Evolutionary conservation across 2,113 vertebrate species (phyloP).

Genomic region (Oncorhynchus gorbuscha): DNA sequence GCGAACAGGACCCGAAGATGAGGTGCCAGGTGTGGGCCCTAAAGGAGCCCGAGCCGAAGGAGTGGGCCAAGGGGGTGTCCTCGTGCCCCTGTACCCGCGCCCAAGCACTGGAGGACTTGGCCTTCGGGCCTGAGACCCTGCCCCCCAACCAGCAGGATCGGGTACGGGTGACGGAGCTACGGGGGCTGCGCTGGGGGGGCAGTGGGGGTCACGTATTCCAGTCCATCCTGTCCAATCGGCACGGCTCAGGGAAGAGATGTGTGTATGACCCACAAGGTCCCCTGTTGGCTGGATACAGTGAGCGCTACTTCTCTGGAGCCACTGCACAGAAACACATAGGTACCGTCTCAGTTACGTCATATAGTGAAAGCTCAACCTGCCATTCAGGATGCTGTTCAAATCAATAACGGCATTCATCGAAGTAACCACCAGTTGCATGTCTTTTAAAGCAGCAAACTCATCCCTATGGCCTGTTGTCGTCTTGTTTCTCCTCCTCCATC

Average conservation of each 20-base stretch:
- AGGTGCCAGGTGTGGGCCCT: constrained; percentile 74
- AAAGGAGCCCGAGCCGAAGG: constrained; percentile 63
- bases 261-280: constrained; percentile 75
- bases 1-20: constrained; percentile 45
- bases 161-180: constrained; percentile 48
- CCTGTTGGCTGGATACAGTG: constrained; percentile 73
- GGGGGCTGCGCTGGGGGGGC: constrained; percentile 67
- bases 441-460: neutral
- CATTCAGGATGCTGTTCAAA: neutral
- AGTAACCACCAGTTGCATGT: neutral
- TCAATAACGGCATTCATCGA: neutral
- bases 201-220: constrained; percentile 58
- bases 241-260: constrained; percentile 74
- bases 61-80: constrained; percentile 61
- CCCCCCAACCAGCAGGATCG: constrained; percentile 27
- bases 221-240: constrained; percentile 69
- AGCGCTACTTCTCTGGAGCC: constrained; percentile 70
- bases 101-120: constrained; percentile 71
- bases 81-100: constrained; percentile 73
- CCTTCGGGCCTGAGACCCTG: constrained; percentile 64
- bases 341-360: constrained; percentile 36
- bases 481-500: neutral
- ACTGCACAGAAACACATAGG: constrained; percentile 70
- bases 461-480: neutral
- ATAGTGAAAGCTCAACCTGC: neutral